Evolutionary conservation across 1,140 invertebrate species (phyloP).

Genomic region (Drosophila lowei): DNA sequence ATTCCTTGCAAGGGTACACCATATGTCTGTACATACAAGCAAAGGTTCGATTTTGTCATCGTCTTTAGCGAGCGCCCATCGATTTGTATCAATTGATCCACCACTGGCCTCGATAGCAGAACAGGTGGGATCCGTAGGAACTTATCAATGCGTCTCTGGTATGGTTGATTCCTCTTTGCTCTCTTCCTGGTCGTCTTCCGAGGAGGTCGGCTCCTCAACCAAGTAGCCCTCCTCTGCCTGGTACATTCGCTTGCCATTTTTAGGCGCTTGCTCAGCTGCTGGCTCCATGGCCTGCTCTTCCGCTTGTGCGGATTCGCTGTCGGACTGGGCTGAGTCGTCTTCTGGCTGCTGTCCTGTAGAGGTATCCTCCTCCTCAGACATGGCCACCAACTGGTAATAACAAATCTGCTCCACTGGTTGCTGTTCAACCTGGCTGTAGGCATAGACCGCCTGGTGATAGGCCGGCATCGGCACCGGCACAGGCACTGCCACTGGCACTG

Average conservation of each 20-base stretch:
- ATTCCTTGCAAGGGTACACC: slow-evolving; percentile 7
- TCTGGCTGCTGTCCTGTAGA: not conserved
- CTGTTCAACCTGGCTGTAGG: not conserved
- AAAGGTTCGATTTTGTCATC: slow-evolving; percentile 5
- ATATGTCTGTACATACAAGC: not conserved
- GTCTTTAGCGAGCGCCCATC: not conserved
- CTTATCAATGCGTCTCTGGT: too few species aligned
- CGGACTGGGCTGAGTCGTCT: not conserved
- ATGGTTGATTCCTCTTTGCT: slow-evolving; percentile 28
- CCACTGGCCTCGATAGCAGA: too few species aligned
- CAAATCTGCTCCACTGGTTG: too few species aligned
- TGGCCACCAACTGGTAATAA: not conserved
- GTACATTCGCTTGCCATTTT: slow-evolving; percentile 40
- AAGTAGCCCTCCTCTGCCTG: slow-evolving; percentile 58
- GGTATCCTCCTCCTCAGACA: not conserved
- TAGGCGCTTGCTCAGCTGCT: not conserved
- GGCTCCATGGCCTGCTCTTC: not conserved
- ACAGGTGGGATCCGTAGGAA: too few species aligned
- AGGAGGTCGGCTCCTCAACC: slow-evolving; percentile 62
- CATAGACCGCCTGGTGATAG: not conserved
- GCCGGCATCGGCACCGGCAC: too few species aligned
- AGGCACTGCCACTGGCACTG: too few species aligned
- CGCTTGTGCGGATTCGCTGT: not conserved
- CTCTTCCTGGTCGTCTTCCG: slow-evolving; percentile 9
- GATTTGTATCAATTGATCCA: too few species aligned